Base-by-base conservation (phyloP, 2,797 vertebrate species). In the Passerculus sandwichensis region DNA sequence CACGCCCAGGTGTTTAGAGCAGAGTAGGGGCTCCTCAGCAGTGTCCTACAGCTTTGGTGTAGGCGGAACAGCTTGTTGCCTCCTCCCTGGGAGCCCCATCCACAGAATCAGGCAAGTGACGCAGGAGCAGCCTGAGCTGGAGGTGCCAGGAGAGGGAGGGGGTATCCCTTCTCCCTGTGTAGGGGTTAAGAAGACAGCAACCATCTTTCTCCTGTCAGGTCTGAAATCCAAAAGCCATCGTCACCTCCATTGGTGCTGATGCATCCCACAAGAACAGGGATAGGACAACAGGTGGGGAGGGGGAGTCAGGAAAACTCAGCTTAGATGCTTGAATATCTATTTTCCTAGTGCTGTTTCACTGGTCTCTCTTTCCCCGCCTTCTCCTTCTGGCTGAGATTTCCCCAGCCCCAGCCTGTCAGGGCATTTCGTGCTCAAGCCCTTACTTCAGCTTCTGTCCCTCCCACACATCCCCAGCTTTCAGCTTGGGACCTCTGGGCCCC, bases 341-440 rank as follows among this genome's bases (percentile, higher is more conserved):
- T 53, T 59, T 57, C 40, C 36, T 47, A 16, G 2, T 32, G 9
- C 10, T 6, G 2, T 38, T 69, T 78, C 42, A 29, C 27, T 22
- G 10, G 36, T 13, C 25, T 65, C 50, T 17, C 19, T 51, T 82
- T n/a, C 29, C 36, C 34, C 23, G 7, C 7, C 10, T 21, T 77
- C 20, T 73, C 19, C 15, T 73, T 30, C 59, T 45, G 47, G 6
- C 17, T 7, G 7, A 18, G 7, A 5, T 88, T 22, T 75, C n/a
- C 21, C 26, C 53, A 20, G 32, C 12, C 57, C 15, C 29, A 60
- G 34, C 15, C 45, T n/a, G 32, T 26, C 3, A 2, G 0, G 0
- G 8, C 16, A 53, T 15, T 79, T 76, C 2, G 2, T 5, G 30
- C 26, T 70, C 10, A n/a, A 53, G 45, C 48, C 6, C 7, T 42